These are phyloP conservation scores for Gasteruption jaculator DNA, from an alignment of 2,888 invertebrate genomes.

Conservation along the genomic window DNA sequence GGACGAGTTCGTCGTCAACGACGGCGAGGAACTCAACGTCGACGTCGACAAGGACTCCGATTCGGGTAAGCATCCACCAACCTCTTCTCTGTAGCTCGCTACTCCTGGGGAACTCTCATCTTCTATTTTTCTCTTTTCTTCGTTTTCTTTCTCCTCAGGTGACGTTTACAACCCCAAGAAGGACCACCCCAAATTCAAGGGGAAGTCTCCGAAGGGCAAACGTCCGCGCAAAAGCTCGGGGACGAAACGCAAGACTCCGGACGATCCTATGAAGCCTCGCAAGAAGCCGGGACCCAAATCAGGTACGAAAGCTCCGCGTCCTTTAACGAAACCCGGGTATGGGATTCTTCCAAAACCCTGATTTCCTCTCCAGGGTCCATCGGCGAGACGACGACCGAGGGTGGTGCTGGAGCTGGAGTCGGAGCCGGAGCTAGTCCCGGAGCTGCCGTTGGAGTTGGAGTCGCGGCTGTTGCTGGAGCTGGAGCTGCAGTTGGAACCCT, in stretches of 20 bases:
- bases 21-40: slow-evolving; percentile 50
- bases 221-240: slow-evolving; percentile 40
- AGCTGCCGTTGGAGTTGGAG: slow-evolving; percentile 30
- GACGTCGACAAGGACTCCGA: slow-evolving; percentile 50
- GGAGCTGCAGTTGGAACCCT: too few species aligned
- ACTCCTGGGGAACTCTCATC: slow-evolving; percentile 2
- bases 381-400: slow-evolving; percentile 34
- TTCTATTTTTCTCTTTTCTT: too few species aligned
- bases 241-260: slow-evolving; percentile 38
- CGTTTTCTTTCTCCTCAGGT: slow-evolving; percentile 31
- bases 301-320: slow-evolving; percentile 45
- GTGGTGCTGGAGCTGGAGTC: slow-evolving; percentile 31
- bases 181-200: slow-evolving; percentile 35
- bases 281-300: slow-evolving; percentile 50
- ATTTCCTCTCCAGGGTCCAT: too few species aligned
- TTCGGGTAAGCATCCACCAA: slow-evolving; percentile 36
- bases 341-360: slow-evolving; percentile 28
- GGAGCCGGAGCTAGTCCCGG: slow-evolving; percentile 21
- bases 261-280: slow-evolving; percentile 42
- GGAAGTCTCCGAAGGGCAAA: slow-evolving; percentile 40
- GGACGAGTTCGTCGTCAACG: slow-evolving; percentile 55
- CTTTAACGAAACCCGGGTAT: slow-evolving; percentile 25
- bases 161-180: slow-evolving; percentile 47
- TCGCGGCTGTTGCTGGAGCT: slow-evolving; percentile 1
- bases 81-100: background rate